These are phyloP conservation scores for Colletes collaris DNA, from an alignment of 2,888 invertebrate genomes.

Conservation along the genomic window DNA sequence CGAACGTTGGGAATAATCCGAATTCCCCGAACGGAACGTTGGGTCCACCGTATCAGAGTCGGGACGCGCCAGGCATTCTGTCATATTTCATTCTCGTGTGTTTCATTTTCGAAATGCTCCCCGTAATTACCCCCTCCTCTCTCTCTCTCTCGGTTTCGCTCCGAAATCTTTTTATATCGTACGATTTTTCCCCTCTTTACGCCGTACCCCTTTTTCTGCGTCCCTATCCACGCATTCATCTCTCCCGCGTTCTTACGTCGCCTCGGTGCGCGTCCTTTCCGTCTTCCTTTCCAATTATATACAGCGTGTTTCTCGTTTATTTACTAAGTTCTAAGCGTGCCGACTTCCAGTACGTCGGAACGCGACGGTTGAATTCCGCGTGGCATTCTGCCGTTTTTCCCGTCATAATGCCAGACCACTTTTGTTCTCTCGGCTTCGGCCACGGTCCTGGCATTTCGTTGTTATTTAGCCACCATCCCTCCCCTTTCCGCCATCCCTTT, in stretches of 20 bases:
- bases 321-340: constrained; percentile 71
- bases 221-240: constrained; percentile 20
- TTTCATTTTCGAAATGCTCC: constrained; percentile 1
- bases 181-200: constrained; percentile 42
- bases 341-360: constrained; percentile 60
- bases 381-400: constrained; percentile 72
- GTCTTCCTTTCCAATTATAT: constrained; percentile 51
- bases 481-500: background rate
- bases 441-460: constrained; percentile 51
- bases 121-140: constrained; percentile 33
- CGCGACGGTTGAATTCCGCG: constrained; percentile 67
- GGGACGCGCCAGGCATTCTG: background rate
- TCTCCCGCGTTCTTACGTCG: constrained; percentile 39
- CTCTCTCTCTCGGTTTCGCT: background rate
- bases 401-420: constrained; percentile 71
- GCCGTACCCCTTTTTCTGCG: constrained; percentile 29
- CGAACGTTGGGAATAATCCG: too few species aligned
- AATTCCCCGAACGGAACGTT: too few species aligned
- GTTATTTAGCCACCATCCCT: constrained; percentile 49
- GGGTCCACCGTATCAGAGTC: too few species aligned
- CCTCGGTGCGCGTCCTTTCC: constrained; percentile 29
- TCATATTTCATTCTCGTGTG: constrained; percentile 7
- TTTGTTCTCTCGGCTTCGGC: constrained; percentile 62
- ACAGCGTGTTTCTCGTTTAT: constrained; percentile 64
- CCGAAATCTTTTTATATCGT: constrained; percentile 36